These are phyloP conservation scores for Aspidiotus rigidus DNA, from an alignment of 2,888 invertebrate genomes.

Conservation along the genomic window DNA sequence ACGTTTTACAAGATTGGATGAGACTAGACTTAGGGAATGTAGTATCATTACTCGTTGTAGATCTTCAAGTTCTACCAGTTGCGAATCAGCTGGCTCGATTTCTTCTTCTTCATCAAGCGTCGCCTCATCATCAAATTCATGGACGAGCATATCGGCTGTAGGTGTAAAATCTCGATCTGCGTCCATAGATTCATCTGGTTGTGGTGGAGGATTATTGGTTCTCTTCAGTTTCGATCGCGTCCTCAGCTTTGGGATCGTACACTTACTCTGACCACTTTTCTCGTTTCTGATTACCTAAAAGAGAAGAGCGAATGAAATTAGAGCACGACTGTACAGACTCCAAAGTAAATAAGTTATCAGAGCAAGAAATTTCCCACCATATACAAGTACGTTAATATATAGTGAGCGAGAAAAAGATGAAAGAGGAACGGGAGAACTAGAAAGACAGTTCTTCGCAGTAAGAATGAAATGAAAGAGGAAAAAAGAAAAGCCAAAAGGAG, in stretches of 20 bases:
- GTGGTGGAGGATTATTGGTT: too few species aligned
- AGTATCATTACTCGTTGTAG: slow-evolving; percentile 66
- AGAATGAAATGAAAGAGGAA: too few species aligned
- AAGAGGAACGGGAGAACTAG: not conserved
- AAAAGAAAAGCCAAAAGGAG: too few species aligned
- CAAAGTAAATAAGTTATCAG: too few species aligned
- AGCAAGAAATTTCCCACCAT: too few species aligned
- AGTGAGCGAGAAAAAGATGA: not conserved
- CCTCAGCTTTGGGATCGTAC: not conserved
- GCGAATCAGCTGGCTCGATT: slow-evolving; percentile 24
- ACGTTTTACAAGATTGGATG: not conserved
- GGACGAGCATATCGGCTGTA: slow-evolving; percentile 76
- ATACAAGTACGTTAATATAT: too few species aligned
- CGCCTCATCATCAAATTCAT: slow-evolving; percentile 95
- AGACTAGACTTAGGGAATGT: not conserved
- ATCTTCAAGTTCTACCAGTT: slow-evolving; percentile 73
- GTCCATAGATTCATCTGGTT: slow-evolving; percentile 24
- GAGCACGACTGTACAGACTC: too few species aligned
- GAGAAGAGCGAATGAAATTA: not conserved
- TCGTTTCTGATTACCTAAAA: slow-evolving; percentile 26
- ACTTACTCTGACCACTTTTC: slow-evolving; percentile 12
- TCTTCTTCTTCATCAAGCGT: slow-evolving; percentile 96
- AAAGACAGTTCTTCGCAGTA: not conserved
- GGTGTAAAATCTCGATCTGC: slow-evolving; percentile 29
- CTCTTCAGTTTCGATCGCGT: too few species aligned